Base-by-base conservation (phyloP, 2,888 invertebrate species). In the Leucoma salicis region DNA sequence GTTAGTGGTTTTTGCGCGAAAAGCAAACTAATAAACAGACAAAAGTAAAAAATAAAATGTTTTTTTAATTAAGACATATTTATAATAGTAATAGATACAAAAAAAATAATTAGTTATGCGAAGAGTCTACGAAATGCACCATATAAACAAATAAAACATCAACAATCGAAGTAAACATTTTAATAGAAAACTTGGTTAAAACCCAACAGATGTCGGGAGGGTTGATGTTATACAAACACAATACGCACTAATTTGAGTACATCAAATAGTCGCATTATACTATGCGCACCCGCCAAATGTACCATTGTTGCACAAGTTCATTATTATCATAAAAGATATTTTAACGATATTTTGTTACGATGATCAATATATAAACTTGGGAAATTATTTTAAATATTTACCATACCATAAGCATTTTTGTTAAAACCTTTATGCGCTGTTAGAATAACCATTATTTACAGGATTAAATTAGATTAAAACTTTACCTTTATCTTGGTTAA, bases 181-280 rank as follows among this genome's bases (percentile, higher is more conserved):
- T 63, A 68, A 56, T 44, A 48, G 50, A 42, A 53, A 62, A 60
- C 53, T 50, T 39, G 33, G 50, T 59, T 49, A 77, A 74, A 82
- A 66, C 65, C 44, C 70, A 82, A 77, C 87, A 88, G 87, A 88
- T 87, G 87, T 74, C 63, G 49, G 55, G 60, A 70, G 75, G 67
- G 70, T 70, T 42, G 53, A 49, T 50, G 51, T 57, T 57, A 53
- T 61, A 43, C 70, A 73, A 77, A 85, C 67, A 78, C 87, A 86
- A 87, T 86, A 62, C 74, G 38, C 70, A 63, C 81, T 87, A 85
- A 87, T 87, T 83, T 78, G 52, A 61, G 62, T 59, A 50, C 66
- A 76, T 74, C 78, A 74, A 44, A 79, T 78, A 79, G 65, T 74
- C 75, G 74, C 71, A 78, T 72, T 71, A 76, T 71, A 65, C 64